Percentiles rank a stretch among this genome's conserved stretches.
phyloP scores from a whole-genome alignment of 2,797 vertebrate species.

The Paratrypauchen microcephalus region DNA sequence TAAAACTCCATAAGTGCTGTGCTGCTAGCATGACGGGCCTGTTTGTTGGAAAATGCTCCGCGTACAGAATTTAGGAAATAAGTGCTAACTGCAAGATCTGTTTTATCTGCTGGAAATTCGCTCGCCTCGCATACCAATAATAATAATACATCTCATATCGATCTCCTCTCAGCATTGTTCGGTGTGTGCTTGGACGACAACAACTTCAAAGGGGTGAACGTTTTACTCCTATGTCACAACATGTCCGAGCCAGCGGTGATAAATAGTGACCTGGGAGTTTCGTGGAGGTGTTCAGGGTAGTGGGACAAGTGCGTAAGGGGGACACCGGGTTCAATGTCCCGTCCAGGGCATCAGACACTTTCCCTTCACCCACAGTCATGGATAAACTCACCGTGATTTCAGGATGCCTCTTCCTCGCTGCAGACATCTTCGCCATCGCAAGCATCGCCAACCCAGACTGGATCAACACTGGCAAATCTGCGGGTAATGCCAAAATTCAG shows the following conservation, averaged over 20 bases:
- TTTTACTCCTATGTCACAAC: not conserved
- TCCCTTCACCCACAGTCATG: constrained; percentile 68
- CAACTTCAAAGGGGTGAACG: constrained; percentile 2
- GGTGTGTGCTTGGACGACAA: constrained; percentile 11
- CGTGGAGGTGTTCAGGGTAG: constrained; percentile 3
- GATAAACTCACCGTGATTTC: constrained; percentile 97
- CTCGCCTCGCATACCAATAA: not conserved
- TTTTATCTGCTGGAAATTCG: not conserved
- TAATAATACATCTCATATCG: not conserved
- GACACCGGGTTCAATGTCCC: constrained; percentile 39
- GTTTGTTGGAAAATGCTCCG: constrained; percentile 21
- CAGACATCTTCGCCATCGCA: constrained; percentile 96
- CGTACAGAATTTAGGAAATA: constrained; percentile 33
- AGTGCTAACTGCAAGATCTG: constrained; percentile 28
- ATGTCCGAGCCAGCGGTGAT: constrained; percentile 17
- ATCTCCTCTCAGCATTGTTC: not conserved
- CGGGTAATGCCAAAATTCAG: constrained; percentile 69
- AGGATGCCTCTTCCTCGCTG: constrained; percentile 94
- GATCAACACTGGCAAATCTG: constrained; percentile 93
- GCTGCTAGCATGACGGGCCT: constrained; percentile 34
- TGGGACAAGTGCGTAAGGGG: not conserved
- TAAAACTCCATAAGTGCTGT: not conserved
- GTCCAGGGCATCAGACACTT: constrained; percentile 9
- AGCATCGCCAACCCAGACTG: constrained; percentile 94
- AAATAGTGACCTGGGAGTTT: constrained; percentile 7